phyloP scores from a whole-genome alignment of 2,888 invertebrate species.

The Sabellastarte sp. region DNA sequence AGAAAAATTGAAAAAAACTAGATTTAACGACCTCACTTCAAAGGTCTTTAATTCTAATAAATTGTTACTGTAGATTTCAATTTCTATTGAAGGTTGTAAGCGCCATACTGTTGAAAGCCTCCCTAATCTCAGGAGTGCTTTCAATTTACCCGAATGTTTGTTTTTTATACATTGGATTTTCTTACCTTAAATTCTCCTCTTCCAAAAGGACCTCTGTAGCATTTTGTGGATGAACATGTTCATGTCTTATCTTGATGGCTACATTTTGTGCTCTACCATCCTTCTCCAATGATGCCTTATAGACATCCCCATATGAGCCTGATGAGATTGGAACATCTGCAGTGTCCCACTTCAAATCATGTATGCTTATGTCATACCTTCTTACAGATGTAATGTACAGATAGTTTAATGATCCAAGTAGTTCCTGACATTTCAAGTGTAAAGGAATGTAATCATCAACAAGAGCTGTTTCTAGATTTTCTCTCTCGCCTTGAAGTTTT shows the following conservation, averaged over 20 bases:
- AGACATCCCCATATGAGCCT: conserved; percentile 47
- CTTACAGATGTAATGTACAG: conserved; percentile 42
- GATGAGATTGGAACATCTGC: conserved; percentile 32
- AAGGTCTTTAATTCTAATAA: too few relatives aligned
- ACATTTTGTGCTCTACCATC: conserved; percentile 2
- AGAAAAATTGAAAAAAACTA: too few relatives aligned
- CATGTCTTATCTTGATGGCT: conserved; percentile 15
- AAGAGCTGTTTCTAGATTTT: conserved; percentile 12
- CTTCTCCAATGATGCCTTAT: conserved; percentile 20
- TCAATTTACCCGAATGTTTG: too few relatives aligned
- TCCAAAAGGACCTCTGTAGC: conserved; percentile 34
- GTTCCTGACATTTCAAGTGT: conserved; percentile 10
- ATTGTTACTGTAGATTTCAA: too few relatives aligned
- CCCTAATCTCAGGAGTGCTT: too few relatives aligned
- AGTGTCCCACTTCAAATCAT: conserved; percentile 35
- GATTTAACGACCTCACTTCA: too few relatives aligned
- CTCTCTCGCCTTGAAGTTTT: conserved; percentile 16
- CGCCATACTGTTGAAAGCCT: too few relatives aligned
- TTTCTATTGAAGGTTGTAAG: too few relatives aligned
- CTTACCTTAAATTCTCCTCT: conserved; percentile 42
- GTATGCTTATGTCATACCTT: conserved; percentile 37
- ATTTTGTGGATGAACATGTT: conserved; percentile 12
- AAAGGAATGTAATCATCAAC: conserved; percentile 14
- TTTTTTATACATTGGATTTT: too few relatives aligned
- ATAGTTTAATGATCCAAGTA: conserved; percentile 33